Conservation (phyloP, 2,888 invertebrate species). For the Coenonympha arcania region DNA sequence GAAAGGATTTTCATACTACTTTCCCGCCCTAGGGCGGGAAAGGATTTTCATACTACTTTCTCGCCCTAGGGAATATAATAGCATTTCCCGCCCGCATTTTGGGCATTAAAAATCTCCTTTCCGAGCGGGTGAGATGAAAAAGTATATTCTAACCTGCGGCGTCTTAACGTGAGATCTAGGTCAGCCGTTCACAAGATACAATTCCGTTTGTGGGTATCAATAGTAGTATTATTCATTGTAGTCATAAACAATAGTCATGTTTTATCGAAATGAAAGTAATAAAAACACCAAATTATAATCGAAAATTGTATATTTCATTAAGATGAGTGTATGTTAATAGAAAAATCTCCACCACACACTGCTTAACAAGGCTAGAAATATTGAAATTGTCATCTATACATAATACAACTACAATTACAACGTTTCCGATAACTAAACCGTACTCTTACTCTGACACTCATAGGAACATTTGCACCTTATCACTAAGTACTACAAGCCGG, state of each 20-base stretch:
- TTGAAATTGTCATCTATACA: slow-evolving; percentile 56
- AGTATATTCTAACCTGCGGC: not conserved
- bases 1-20: too few relatives aligned
- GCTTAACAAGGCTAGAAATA: slow-evolving; percentile 56
- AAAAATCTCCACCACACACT: slow-evolving; percentile 59
- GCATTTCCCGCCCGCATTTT: too few relatives aligned
- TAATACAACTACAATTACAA: slow-evolving; percentile 40
- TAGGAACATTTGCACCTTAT: slow-evolving; percentile 74
- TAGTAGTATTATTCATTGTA: not conserved
- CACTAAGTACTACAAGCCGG: slow-evolving; percentile 37
- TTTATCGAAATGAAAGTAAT: not conserved
- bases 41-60: too few relatives aligned
- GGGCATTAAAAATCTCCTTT: too few relatives aligned
- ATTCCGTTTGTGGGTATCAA: not conserved
- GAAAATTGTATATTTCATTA: slow-evolving; percentile 59
- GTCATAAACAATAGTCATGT: not conserved
- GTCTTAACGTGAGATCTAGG: not conserved
- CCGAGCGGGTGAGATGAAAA: too few relatives aligned
- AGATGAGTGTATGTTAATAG: slow-evolving; percentile 62
- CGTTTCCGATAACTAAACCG: slow-evolving; percentile 26
- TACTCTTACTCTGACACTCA: slow-evolving; percentile 59
- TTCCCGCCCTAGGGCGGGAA: too few relatives aligned
- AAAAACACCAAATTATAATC: slow-evolving; percentile 10
- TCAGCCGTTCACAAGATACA: not conserved
- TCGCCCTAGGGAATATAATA: too few relatives aligned